Evolutionary conservation across 2,888 invertebrate species (phyloP).

Genomic region (Apantesis nais): DNA sequence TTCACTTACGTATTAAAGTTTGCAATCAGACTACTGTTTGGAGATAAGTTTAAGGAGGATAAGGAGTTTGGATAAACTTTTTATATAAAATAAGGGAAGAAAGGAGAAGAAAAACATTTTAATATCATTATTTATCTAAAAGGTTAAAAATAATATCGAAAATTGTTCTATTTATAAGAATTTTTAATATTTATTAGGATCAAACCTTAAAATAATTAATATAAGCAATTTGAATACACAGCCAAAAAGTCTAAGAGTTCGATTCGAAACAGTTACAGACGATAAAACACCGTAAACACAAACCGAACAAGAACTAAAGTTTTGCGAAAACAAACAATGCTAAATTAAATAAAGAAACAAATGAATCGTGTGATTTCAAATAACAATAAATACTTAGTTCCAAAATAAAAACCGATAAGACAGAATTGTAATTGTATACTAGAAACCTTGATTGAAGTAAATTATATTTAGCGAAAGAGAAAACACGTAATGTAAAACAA

Average conservation of each 20-base stretch:
- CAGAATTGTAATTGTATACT: not conserved
- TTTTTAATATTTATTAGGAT: too few relatives aligned
- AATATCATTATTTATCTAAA: too few relatives aligned
- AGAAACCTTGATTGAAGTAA: not conserved
- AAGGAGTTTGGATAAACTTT: too few relatives aligned
- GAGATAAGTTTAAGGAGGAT: too few relatives aligned
- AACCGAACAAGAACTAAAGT: slow-evolving; percentile 2
- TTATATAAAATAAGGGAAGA: too few relatives aligned
- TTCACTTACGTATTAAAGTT: too few relatives aligned
- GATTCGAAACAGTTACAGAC: not conserved
- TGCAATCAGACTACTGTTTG: too few relatives aligned
- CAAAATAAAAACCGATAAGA: not conserved
- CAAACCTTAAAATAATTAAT: too few relatives aligned
- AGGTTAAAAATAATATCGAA: too few relatives aligned
- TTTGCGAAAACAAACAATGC: not conserved
- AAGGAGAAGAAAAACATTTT: too few relatives aligned
- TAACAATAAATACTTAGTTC: not conserved
- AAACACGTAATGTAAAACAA: not conserved
- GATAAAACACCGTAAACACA: not conserved
- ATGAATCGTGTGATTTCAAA: slow-evolving; percentile 9
- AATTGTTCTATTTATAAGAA: too few relatives aligned
- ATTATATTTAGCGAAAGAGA: not conserved
- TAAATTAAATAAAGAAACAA: not conserved
- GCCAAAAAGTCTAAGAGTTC: not conserved
- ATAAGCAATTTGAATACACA: not conserved